Conservation (phyloP, 2,113 vertebrate genomes). For the Nannospalax galili region DNA sequence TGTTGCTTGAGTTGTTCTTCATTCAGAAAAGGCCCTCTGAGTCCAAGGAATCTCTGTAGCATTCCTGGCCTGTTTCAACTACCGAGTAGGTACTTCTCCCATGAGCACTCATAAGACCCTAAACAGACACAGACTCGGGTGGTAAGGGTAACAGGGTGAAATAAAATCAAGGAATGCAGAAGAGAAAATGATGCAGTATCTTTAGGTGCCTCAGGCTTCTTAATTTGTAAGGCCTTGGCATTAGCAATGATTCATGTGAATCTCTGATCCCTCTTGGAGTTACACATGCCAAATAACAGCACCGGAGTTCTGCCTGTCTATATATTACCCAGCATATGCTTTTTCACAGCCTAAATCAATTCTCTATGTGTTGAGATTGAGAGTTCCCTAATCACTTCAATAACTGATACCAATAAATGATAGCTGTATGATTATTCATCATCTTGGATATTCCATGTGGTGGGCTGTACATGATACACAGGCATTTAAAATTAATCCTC, state of each 20-base stretch:
- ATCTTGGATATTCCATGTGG: not conserved
- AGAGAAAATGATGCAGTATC: not conserved
- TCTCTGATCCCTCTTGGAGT: conserved; percentile 6
- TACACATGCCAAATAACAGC: not conserved
- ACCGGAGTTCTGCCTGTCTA: not conserved
- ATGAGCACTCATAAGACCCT: not conserved
- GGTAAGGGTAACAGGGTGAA: not conserved
- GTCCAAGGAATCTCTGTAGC: not conserved
- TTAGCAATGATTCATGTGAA: not conserved
- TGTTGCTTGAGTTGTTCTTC: not conserved
- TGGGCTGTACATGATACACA: not conserved
- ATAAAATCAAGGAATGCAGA: not conserved
- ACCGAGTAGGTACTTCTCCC: not conserved
- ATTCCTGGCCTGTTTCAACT: not conserved
- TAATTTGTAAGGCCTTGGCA: not conserved
- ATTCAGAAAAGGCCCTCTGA: not conserved
- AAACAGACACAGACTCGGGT: not conserved
- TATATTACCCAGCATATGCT: not conserved
- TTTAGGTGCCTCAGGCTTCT: not conserved
- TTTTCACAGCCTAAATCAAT: not conserved
- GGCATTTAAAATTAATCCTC: not conserved
- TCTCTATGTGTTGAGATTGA: conserved; percentile 10
- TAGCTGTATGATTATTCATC: not conserved
- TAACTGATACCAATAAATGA: conserved; percentile 23
- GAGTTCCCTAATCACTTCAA: not conserved